Evolutionary conservation across 2,888 invertebrate species (phyloP).

Genomic region (Uloborus plumipes): DNA sequence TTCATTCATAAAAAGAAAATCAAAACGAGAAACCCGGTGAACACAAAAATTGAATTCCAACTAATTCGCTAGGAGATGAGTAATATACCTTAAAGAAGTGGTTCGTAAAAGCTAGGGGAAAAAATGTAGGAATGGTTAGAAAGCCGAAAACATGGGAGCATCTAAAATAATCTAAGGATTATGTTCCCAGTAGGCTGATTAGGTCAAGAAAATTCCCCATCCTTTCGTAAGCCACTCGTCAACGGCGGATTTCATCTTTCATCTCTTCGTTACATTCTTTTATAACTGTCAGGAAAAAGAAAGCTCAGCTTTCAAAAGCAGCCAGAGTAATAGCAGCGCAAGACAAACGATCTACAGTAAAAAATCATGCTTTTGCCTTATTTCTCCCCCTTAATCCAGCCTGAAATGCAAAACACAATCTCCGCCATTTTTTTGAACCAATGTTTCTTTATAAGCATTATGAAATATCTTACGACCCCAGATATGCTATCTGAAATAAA

Average conservation of each 20-base stretch:
- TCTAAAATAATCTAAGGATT: slow-evolving; percentile 24
- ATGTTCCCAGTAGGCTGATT: slow-evolving; percentile 26
- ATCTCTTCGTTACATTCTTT: slow-evolving; percentile 32
- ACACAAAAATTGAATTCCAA: slow-evolving; percentile 3
- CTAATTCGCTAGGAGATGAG: slow-evolving; percentile 2
- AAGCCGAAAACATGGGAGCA: slow-evolving; percentile 12
- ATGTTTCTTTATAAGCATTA: too few relatives aligned
- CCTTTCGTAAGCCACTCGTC: slow-evolving; percentile 20
- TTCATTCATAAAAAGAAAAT: too few relatives aligned
- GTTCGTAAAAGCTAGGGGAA: background rate
- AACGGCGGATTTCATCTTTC: slow-evolving; percentile 24
- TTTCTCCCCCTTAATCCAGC: slow-evolving; percentile 16
- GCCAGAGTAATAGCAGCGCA: slow-evolving; percentile 28
- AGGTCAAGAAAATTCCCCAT: slow-evolving; percentile 32
- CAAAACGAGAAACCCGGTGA: background rate
- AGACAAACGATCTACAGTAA: slow-evolving; percentile 23
- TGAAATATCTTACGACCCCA: too few relatives aligned
- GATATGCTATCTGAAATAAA: too few relatives aligned
- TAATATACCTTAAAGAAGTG: background rate
- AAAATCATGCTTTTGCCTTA: slow-evolving; percentile 4
- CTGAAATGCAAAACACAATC: slow-evolving; percentile 13
- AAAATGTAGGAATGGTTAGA: background rate
- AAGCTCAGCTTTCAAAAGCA: slow-evolving; percentile 41
- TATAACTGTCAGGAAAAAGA: slow-evolving; percentile 36
- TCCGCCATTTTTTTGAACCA: slow-evolving; percentile 24